Percentiles rank a stretch among this genome's conserved stretches.
phyloP scores from a whole-genome alignment of 2,797 vertebrate species.

The Poeciliopsis gracilis region DNA sequence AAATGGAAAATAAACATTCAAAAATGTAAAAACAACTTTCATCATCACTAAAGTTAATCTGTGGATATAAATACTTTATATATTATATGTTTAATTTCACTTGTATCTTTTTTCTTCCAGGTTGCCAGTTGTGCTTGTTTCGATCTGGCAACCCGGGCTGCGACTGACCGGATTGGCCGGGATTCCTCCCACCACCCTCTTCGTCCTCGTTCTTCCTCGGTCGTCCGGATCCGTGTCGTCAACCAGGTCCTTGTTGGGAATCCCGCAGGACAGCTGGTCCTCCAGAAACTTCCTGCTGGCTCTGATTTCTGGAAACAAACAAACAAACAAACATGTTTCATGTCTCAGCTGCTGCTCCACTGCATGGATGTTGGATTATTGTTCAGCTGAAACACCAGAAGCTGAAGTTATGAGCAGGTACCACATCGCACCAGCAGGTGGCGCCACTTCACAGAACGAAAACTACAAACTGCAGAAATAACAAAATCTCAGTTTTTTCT shows the following conservation, averaged over 20 bases:
- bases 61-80: too few species aligned
- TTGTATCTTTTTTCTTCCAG: too few species aligned
- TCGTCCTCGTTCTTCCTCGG: constrained; percentile 30
- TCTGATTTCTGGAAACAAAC: constrained; percentile 40
- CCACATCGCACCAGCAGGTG: neutral
- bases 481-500: too few species aligned
- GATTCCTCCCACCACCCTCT: constrained; percentile 74
- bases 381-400: neutral
- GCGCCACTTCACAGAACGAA: neutral
- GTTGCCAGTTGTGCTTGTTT: too few species aligned
- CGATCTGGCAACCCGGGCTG: too few species aligned
- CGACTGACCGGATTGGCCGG: constrained; percentile 69
- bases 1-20: too few species aligned
- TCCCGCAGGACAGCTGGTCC: constrained; percentile 81
- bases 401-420: neutral
- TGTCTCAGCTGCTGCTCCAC: too few species aligned
- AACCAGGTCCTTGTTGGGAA: constrained; percentile 56
- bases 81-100: too few species aligned
- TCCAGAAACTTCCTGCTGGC: constrained; percentile 56
- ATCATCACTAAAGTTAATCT: too few species aligned
- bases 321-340: neutral
- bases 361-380: neutral
- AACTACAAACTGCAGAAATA: neutral
- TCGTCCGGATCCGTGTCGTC: constrained; percentile 9
- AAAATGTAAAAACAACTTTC: too few species aligned